phyloP scores from a whole-genome alignment of 2,888 invertebrate genomes.

The Pachycephus smyrnensis region DNA sequence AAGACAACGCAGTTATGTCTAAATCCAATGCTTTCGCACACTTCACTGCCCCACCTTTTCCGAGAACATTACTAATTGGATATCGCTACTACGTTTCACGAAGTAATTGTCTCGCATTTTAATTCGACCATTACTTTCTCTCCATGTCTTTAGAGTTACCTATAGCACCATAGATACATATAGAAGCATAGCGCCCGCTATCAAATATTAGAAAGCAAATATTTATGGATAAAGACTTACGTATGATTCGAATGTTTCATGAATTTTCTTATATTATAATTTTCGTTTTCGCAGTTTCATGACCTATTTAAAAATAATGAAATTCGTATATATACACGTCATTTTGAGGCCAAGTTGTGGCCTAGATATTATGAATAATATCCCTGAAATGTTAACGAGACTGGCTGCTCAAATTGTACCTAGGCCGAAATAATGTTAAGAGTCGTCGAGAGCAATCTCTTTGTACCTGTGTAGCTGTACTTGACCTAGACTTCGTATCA shows the following conservation, averaged over 20 bases:
- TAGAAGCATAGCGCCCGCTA: background rate
- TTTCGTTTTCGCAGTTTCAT: background rate
- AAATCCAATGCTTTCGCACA: conserved; percentile 9
- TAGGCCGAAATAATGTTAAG: background rate
- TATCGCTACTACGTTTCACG: background rate
- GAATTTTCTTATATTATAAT: background rate
- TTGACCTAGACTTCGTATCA: background rate
- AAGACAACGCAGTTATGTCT: conserved; percentile 21
- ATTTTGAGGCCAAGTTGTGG: background rate
- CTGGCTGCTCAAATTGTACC: background rate
- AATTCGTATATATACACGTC: background rate
- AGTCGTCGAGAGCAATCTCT: background rate
- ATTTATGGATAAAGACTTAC: background rate
- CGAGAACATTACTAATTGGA: conserved; percentile 1
- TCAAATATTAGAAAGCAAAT: background rate
- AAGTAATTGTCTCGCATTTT: background rate
- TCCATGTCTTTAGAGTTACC: background rate
- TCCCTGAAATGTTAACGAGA: background rate
- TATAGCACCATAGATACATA: background rate
- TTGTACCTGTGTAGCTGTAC: background rate
- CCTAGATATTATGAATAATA: background rate
- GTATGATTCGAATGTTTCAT: background rate
- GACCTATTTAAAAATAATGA: background rate
- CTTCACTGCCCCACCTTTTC: conserved; percentile 26
- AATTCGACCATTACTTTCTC: background rate